These are phyloP conservation scores for Drosophila setifemur DNA, from an alignment of 1,140 invertebrate genomes.

Conservation along the genomic window DNA sequence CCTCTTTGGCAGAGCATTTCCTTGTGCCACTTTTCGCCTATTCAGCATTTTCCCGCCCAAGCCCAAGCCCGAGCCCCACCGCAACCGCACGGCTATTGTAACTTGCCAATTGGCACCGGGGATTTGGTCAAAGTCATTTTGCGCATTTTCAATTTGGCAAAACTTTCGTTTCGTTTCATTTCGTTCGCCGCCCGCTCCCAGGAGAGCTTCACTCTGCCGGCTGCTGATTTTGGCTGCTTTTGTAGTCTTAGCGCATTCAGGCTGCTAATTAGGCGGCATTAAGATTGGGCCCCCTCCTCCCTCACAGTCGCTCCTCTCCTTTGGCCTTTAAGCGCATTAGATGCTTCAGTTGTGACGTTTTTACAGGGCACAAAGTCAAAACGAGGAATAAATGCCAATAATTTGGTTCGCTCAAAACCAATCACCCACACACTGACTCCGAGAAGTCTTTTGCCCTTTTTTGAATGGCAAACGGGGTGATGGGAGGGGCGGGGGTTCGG, in stretches of 20 bases:
- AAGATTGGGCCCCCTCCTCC: conserved; percentile 26
- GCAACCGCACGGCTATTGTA: conserved; percentile 36
- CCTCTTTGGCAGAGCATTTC: conserved; percentile 11
- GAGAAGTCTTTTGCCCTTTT: conserved; percentile 39
- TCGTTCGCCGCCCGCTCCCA: neutral
- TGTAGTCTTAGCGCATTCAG: conserved; percentile 79
- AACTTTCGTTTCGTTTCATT: conserved; percentile 61
- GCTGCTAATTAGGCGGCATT: conserved; percentile 78
- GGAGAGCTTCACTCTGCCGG: conserved; percentile 12
- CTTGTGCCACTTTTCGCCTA: conserved; percentile 20
- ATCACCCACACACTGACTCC: conserved; percentile 58
- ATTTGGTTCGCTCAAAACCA: conserved; percentile 77
- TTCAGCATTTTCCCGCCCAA: conserved; percentile 42
- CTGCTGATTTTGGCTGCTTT: conserved; percentile 46
- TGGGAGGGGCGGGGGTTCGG: neutral
- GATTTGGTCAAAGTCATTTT: conserved; percentile 80
- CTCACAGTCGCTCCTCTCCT: neutral
- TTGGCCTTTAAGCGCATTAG: conserved; percentile 65
- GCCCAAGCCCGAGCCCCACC: conserved; percentile 47
- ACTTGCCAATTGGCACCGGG: conserved; percentile 73
- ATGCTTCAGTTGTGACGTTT: conserved; percentile 66
- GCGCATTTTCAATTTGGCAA: conserved; percentile 76
- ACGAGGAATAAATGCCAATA: conserved; percentile 79
- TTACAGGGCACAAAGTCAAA: conserved; percentile 56
- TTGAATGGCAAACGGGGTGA: conserved; percentile 19